These are phyloP conservation scores for Antheraea yamamai DNA, from an alignment of 2,888 invertebrate species.

Conservation along the genomic window DNA sequence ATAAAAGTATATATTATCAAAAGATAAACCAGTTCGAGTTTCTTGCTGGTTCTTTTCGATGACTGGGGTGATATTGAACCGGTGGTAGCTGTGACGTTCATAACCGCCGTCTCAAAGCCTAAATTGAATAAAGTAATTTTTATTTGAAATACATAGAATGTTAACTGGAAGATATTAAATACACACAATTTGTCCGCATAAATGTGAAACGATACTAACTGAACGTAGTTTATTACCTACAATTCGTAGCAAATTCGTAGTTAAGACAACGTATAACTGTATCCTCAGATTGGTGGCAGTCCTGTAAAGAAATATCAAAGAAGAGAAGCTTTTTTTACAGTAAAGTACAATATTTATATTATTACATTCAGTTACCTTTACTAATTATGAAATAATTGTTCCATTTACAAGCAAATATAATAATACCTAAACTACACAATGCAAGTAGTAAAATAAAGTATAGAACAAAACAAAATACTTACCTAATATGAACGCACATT, in stretches of 20 bases:
- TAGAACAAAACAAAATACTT: no score
- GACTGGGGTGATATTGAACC: no score
- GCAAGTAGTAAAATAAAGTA: no score
- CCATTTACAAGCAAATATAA: background rate
- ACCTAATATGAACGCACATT: slow-evolving; percentile 19
- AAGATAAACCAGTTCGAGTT: no score
- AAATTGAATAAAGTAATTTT: no score
- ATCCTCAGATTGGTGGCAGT: background rate
- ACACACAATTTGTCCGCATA: background rate
- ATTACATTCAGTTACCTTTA: background rate
- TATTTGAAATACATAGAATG: background rate
- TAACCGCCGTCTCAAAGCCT: no score
- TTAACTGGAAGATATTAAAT: background rate
- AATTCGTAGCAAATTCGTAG: background rate
- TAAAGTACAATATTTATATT: background rate
- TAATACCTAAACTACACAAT: background rate
- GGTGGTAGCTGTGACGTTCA: no score
- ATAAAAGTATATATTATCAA: no score
- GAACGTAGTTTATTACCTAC: background rate
- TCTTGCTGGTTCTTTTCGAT: no score
- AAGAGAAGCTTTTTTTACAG: background rate
- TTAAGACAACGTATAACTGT: background rate
- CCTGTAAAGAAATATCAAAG: no score
- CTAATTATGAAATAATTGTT: background rate
- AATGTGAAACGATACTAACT: background rate